Percentiles rank a stretch among this genome's conserved stretches.
Conservation (phyloP, 2,888 invertebrate species). For the Sepiola atlantica region DNA sequence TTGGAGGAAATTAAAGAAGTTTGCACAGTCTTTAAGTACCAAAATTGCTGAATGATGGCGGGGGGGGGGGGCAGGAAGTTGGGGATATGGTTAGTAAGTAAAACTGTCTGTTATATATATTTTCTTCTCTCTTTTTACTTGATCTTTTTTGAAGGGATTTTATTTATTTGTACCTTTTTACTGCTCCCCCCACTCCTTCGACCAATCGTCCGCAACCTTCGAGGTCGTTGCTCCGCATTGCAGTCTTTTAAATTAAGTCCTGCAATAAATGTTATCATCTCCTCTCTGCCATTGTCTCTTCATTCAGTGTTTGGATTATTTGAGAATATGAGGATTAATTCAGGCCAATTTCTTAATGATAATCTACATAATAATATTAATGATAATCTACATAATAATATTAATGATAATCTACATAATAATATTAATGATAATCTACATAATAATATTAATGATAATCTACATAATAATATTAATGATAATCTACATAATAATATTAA, state of each 20-base stretch:
- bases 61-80: background rate
- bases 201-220: background rate
- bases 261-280: background rate
- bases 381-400: too few species aligned
- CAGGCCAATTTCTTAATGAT: background rate
- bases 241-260: background rate
- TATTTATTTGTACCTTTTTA: background rate
- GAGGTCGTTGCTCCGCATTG: background rate
- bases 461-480: too few species aligned
- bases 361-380: too few species aligned
- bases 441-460: too few species aligned
- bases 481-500: too few species aligned
- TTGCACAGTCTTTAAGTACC: background rate
- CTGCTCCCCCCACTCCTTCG: background rate
- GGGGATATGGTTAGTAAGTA: background rate
- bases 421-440: too few species aligned
- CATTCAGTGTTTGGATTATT: background rate
- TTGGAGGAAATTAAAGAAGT: slow-evolving; percentile 32
- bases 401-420: too few species aligned
- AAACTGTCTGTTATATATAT: background rate
- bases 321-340: background rate
- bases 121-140: background rate
- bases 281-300: background rate
- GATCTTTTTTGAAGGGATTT: background rate
- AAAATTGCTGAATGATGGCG: background rate